Base-by-base conservation (phyloP, 2,888 invertebrate genomes). In the Suillia variegata region DNA sequence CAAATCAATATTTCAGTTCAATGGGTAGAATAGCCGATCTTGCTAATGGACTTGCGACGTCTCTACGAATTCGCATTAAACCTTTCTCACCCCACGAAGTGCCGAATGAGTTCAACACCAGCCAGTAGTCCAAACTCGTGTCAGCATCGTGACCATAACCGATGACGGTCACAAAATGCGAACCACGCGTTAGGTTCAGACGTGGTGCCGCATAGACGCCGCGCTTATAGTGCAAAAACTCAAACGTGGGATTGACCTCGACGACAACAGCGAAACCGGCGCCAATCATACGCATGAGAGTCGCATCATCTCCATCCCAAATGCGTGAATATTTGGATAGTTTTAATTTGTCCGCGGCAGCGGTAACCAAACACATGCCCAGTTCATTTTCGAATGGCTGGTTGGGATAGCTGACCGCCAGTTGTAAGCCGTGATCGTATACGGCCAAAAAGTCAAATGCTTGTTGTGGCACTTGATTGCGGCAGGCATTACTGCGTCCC, bases 391-490 rank as follows among this genome's bases (percentile, higher is more conserved):
- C 24, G 0, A 38, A 59, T 1, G 58, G 70, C 2, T 56, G 64
- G 78, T 95, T 94, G 0, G 90, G 90, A 79, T 98, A 98, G 1
- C 87, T 83, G 54, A 83, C 82, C 80, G 93, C 93, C 1, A 91
- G 91, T 78, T 94, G 92, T 68, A 97, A 86, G 56, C 4, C 13
- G 4, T 84, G 85, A 75, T 89, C 88, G 6, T 57, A n/a, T 58
- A 86, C 86, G 74, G 87, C 88, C 69, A 94, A 85, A 80, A 93
- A 94, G 71, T 87, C 84, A 84, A 93, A 94, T 56, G 93, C 93
- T 71, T 88, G 85, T 83, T 93, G 91, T 75, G 87, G 85, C 33
- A 87, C 79, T 64, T 95, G 95, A 0, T 59, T 74, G 20, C 88
- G 87, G 83, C 96, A 96, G 33, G 90, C 87, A 0, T 51, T 65